These are phyloP conservation scores for Otus sunia DNA, from an alignment of 2,113 vertebrate genomes.

Conservation along the genomic window DNA sequence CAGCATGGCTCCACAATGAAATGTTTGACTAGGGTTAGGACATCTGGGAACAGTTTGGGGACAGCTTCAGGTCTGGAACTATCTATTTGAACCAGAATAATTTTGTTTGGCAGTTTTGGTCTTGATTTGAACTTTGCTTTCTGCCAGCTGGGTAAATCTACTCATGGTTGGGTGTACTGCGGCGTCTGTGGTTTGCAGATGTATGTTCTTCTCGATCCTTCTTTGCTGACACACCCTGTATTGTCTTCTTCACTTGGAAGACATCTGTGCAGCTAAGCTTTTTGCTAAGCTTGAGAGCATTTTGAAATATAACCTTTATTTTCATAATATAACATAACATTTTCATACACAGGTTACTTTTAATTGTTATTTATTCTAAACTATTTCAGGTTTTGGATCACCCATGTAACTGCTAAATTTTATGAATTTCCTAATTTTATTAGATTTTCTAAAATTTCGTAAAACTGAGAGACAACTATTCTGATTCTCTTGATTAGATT, in stretches of 20 bases:
- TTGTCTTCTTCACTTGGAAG: conserved; percentile 25
- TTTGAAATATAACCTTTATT: background rate
- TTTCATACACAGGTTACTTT: background rate
- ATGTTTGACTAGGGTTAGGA: background rate
- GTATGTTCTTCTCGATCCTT: background rate
- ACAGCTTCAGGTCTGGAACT: conserved; percentile 48
- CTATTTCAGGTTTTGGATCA: background rate
- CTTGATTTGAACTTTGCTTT: conserved; percentile 26
- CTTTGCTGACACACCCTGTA: background rate
- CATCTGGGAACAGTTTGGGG: conserved; percentile 58
- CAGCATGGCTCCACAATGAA: conserved; percentile 1
- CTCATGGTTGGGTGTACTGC: background rate
- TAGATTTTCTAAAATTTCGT: background rate
- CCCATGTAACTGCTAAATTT: background rate
- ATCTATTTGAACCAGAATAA: background rate
- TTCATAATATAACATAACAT: background rate
- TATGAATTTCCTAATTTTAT: background rate
- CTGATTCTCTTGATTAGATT: background rate
- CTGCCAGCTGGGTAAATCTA: conserved; percentile 20
- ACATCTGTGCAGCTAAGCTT: background rate
- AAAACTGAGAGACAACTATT: background rate
- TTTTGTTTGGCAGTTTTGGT: conserved; percentile 41
- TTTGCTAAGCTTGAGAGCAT: background rate
- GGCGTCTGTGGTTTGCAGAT: conserved; percentile 22
- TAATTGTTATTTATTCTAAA: background rate